Conservation (phyloP, 2,113 vertebrate genomes). For the Tenebrosternarchus preto region DNA sequence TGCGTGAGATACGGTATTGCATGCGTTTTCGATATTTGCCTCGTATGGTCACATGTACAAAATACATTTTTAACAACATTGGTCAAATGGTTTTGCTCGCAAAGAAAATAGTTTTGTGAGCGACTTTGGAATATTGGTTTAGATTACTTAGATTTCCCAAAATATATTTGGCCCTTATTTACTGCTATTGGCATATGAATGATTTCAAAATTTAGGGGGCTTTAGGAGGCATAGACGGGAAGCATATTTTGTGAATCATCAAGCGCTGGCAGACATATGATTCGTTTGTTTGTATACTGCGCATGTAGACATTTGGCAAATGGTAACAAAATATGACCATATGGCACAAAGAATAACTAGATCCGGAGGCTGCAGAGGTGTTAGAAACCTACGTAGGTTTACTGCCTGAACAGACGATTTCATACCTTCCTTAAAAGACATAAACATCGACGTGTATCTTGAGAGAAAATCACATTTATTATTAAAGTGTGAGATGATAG, state of each 20-base stretch:
- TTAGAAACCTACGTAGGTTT: background rate
- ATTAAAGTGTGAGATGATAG: background rate
- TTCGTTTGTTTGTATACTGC: background rate
- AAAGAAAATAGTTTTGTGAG: too few relatives aligned
- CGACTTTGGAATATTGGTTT: too few relatives aligned
- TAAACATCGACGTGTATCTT: background rate
- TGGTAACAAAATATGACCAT: slow-evolving; percentile 15
- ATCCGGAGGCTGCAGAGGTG: slow-evolving; percentile 6
- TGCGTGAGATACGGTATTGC: too few relatives aligned
- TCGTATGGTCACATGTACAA: too few relatives aligned
- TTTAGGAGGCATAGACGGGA: background rate
- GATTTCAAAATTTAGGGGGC: background rate
- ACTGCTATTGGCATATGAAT: background rate
- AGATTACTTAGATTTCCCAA: too few relatives aligned
- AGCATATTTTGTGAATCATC: slow-evolving; percentile 15
- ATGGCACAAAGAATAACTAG: slow-evolving; percentile 16
- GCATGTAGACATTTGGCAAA: background rate
- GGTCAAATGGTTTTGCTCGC: too few relatives aligned
- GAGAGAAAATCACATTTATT: background rate
- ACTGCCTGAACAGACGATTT: background rate
- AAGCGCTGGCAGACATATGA: background rate
- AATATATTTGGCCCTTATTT: too few relatives aligned
- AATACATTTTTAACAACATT: too few relatives aligned
- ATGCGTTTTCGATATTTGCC: too few relatives aligned
- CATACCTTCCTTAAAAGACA: background rate